A percentile compares a stretch with the other conserved stretches of the same genome.
phyloP scores from a whole-genome alignment of 2,113 vertebrate genomes.

The Haemorhous mexicanus region DNA sequence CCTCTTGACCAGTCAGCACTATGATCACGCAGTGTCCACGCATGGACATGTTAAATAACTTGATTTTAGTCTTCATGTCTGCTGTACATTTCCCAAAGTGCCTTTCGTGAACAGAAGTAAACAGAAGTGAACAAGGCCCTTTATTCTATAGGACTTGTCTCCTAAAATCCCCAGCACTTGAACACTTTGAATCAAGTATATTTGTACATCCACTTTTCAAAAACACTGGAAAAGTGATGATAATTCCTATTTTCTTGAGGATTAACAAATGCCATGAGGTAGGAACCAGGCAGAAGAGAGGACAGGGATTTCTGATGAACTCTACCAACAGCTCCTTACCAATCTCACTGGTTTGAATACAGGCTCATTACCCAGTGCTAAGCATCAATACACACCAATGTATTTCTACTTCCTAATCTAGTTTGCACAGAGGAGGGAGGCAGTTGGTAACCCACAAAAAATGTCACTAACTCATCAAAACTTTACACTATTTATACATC shows the following conservation, averaged over 20 bases:
- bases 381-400: background rate
- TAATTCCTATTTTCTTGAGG: background rate
- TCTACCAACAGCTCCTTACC: background rate
- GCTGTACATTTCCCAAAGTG: background rate
- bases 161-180: background rate
- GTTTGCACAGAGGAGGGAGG: background rate
- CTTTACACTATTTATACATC: too few species aligned
- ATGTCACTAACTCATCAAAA: background rate
- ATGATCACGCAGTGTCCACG: too few species aligned
- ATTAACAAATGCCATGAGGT: background rate
- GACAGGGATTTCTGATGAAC: background rate
- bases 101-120: background rate
- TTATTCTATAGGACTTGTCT: background rate
- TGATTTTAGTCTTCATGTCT: background rate
- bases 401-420: background rate
- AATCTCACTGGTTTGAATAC: background rate
- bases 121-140: background rate
- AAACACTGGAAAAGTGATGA: background rate
- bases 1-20: background rate
- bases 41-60: rapidly evolving
- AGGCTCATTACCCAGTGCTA: background rate
- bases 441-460: background rate
- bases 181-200: background rate
- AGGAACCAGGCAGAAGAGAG: background rate
- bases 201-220: background rate